Evolutionary conservation across 2,113 vertebrate genomes (phyloP).

Genomic region (Notothenia coriiceps): DNA sequence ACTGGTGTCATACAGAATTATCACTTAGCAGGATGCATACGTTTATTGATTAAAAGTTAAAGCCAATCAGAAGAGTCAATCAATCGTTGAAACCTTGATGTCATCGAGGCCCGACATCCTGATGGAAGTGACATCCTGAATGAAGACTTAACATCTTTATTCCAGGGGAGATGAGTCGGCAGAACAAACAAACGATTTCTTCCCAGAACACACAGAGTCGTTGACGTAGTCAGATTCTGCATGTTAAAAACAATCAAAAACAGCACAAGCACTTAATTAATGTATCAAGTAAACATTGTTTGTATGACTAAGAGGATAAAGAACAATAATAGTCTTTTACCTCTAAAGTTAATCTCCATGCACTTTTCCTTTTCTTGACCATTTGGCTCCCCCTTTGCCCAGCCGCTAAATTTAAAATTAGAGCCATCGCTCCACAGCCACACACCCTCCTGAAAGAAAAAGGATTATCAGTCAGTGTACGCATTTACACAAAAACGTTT

Average conservation of each 20-base stretch:
- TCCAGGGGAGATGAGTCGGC: fast-evolving
- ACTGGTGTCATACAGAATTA: background rate
- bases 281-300: too few relatives aligned
- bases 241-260: too few relatives aligned
- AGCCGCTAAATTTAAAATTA: background rate
- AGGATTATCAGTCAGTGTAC: background rate
- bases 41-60: background rate
- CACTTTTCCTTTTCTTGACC: too few relatives aligned
- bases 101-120: background rate
- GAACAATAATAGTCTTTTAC: background rate
- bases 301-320: too few relatives aligned
- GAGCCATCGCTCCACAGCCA: background rate
- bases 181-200: background rate
- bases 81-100: background rate
- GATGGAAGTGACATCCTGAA: background rate
- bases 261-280: too few relatives aligned
- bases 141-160: background rate
- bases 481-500: background rate
- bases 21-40: background rate
- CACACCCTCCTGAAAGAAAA: background rate
- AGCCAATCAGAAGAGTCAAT: background rate
- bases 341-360: background rate
- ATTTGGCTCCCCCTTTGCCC: background rate
- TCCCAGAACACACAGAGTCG: background rate
- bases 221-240: background rate